Percentiles rank a stretch among this genome's conserved stretches.
Evolutionary conservation across 2,888 invertebrate species (phyloP).

Genomic region (Falcaria lacertinaria): DNA sequence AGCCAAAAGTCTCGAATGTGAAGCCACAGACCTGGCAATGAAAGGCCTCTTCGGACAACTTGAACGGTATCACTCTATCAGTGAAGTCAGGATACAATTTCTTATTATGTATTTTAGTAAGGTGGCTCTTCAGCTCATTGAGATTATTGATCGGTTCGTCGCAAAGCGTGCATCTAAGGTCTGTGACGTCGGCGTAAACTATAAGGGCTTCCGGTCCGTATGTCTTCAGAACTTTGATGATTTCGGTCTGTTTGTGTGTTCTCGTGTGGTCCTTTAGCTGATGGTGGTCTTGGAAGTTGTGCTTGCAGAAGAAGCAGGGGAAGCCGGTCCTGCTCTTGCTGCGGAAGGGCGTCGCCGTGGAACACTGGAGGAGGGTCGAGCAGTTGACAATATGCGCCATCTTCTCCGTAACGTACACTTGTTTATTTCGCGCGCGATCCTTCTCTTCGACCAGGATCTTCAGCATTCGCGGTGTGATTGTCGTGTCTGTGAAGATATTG

Average conservation of each 20-base stretch:
- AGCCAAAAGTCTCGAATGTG: constrained; percentile 60
- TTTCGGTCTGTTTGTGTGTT: constrained; percentile 37
- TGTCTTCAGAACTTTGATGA: constrained; percentile 35
- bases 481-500: constrained; percentile 34
- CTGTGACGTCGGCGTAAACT: constrained; percentile 56
- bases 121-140: constrained; percentile 48
- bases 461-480: constrained; percentile 36
- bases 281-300: constrained; percentile 41
- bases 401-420: constrained; percentile 46
- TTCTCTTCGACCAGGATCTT: constrained; percentile 25
- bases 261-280: constrained; percentile 35
- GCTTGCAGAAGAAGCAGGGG: constrained; percentile 62
- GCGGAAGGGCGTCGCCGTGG: constrained; percentile 55
- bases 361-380: constrained; percentile 39
- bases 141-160: constrained; percentile 28
- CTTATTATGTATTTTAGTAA: constrained; percentile 49
- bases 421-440: constrained; percentile 6
- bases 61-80: constrained; percentile 59
- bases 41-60: constrained; percentile 34
- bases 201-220: constrained; percentile 53
- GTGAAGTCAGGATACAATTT: constrained; percentile 39
- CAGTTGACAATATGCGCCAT: constrained; percentile 48
- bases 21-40: constrained; percentile 59
- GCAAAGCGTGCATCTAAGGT: constrained; percentile 52
- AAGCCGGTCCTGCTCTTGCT: constrained; percentile 51